Percentiles rank a stretch among this genome's conserved stretches.
Evolutionary conservation across 2,888 invertebrate species (phyloP).

Genomic region (Cataglyphis rosenhaueri): DNA sequence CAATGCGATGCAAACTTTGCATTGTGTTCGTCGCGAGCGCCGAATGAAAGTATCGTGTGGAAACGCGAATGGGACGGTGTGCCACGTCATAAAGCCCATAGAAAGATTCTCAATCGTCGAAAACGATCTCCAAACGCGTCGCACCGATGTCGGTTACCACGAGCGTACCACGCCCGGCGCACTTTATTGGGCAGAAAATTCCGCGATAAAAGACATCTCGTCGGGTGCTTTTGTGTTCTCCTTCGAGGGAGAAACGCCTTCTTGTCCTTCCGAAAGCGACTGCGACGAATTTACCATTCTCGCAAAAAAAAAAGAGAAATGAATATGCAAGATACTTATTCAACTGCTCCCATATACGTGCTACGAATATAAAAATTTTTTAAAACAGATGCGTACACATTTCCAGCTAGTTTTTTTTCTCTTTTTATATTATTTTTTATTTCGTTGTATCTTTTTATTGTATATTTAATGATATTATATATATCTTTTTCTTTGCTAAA

Average conservation of each 20-base stretch:
- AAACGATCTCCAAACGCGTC: constrained; percentile 69
- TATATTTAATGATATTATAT: neutral
- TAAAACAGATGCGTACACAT: neutral
- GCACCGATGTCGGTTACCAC: constrained; percentile 62
- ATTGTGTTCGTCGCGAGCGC: constrained; percentile 40
- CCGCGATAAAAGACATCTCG: constrained; percentile 82
- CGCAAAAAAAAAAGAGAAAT: neutral
- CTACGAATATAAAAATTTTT: neutral
- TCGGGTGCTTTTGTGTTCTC: constrained; percentile 65
- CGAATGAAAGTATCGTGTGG: constrained; percentile 21
- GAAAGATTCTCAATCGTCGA: constrained; percentile 72
- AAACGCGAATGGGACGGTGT: constrained; percentile 18
- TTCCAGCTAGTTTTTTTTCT: neutral
- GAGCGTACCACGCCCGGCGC: constrained; percentile 69
- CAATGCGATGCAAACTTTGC: constrained; percentile 11
- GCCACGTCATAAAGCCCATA: constrained; percentile 78
- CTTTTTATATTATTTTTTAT: neutral
- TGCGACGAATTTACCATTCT: constrained; percentile 15
- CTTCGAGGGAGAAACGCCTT: neutral
- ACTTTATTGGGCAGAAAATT: constrained; percentile 85
- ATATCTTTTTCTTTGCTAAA: neutral
- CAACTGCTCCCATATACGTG: neutral
- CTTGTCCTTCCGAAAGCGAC: constrained; percentile 13
- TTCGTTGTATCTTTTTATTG: neutral
- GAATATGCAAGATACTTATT: constrained; percentile 12